phyloP scores from a whole-genome alignment of 2,888 invertebrate genomes.

The Dasypogon diadema region DNA sequence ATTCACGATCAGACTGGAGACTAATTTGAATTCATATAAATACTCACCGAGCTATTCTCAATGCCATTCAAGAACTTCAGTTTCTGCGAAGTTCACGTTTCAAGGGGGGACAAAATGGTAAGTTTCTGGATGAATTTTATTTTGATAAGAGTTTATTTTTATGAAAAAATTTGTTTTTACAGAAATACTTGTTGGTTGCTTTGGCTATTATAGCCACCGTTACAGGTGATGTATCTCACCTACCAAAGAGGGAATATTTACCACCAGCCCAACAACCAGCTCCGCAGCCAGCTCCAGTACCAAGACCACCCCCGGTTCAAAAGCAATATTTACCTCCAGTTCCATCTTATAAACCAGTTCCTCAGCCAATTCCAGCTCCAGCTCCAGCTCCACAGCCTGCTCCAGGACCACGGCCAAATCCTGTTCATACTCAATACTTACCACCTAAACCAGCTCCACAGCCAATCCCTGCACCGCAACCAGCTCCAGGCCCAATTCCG shows the following conservation, averaged over 20 bases:
- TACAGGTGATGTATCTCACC: conserved; percentile 28
- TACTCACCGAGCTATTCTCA: conserved; percentile 1
- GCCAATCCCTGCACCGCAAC: not conserved
- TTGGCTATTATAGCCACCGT: conserved; percentile 18
- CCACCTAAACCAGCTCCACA: not conserved
- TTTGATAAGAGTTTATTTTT: not conserved
- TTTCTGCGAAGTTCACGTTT: conserved; percentile 34
- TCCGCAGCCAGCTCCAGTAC: conserved; percentile 7
- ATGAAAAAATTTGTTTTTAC: not conserved
- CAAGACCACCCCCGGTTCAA: not conserved
- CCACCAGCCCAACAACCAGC: conserved; percentile 1
- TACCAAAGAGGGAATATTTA: conserved; percentile 4
- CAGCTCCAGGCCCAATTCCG: not conserved
- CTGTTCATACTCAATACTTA: not conserved
- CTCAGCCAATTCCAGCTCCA: not conserved
- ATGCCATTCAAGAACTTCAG: conserved; percentile 17
- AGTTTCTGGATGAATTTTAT: not conserved
- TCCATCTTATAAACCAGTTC: not conserved
- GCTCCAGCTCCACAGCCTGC: not conserved
- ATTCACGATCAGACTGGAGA: not conserved
- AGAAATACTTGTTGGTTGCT: conserved; percentile 16
- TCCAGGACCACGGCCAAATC: not conserved
- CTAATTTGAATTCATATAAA: conserved; percentile 23
- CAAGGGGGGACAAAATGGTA: conserved; percentile 26
- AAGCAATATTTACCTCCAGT: not conserved